Base-by-base conservation (phyloP, 2,888 invertebrate species). In the Megalurothrips usitatus region DNA sequence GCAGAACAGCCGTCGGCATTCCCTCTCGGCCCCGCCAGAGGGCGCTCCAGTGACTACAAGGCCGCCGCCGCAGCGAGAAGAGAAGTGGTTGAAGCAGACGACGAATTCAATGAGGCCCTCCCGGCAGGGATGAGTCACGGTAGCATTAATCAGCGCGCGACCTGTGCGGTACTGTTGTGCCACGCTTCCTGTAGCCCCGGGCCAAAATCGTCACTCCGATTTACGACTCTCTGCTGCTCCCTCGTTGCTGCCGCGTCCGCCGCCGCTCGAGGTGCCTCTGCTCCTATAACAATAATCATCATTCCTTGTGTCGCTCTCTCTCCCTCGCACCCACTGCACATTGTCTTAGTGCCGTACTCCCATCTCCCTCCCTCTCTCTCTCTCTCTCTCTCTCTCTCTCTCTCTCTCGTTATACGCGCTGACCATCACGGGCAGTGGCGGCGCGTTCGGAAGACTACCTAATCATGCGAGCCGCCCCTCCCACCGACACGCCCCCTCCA, bases 401-500 rank as follows among this genome's bases (percentile, higher is more conserved):
- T 14, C 58, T 58, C n/a, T 58, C 58, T 58, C 58, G 58, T 58
- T 58, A 58, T 58, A 43, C 34, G 58, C 58, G 58, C 58, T 58
- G 58, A 58, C 58, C 58, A 58, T 58, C 58, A 58, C 58, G 58
- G n/a, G 14, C 19, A 19, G 19, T 19, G 58, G 58, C 58, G 19
- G 58, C 58, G 17, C 58, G 17, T 58, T 52, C 52, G 14, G 68
- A 68, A 12, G 68, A 26, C 68, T 26, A 26, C 68, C 68, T 75
- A 9, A 75, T 75, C 68, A 75, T 58, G 23, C 68, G 26, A 58
- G 9, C 63, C 63, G 63, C 63, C 52, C 52, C 63, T 19, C 68
- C 68, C 34, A 43, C 23, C 23, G 68, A 11, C 68, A 2, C 68
- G 68, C 68, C 23, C 68, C 68, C 68, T 26, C 26, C 12, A 26